phyloP scores from a whole-genome alignment of 2,888 invertebrate genomes.

The Heliconius charithonia region DNA sequence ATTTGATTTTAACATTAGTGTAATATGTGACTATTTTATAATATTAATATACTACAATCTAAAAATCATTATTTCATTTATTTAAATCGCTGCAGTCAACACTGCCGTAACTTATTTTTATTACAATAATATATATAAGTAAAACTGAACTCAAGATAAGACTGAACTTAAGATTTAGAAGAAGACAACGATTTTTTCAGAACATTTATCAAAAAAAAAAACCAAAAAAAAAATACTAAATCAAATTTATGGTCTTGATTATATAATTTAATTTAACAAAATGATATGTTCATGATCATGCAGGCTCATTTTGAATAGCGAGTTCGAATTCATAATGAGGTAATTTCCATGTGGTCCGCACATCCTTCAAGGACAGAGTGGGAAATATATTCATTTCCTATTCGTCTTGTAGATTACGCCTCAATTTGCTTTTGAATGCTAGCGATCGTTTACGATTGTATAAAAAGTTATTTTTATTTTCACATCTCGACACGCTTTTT shows the following conservation, averaged over 20 bases:
- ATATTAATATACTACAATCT: background rate
- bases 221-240: background rate
- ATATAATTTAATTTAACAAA: conserved; percentile 3
- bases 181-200: too few relatives aligned
- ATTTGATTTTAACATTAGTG: too few relatives aligned
- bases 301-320: conserved; percentile 28
- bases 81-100: too few relatives aligned
- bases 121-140: too few relatives aligned
- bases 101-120: too few relatives aligned
- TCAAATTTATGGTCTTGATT: conserved; percentile 6
- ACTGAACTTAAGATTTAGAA: too few relatives aligned
- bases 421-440: conserved; percentile 35
- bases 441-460: conserved; percentile 34
- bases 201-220: too few relatives aligned
- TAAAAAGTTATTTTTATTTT: conserved; percentile 37
- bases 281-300: background rate
- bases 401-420: conserved; percentile 41
- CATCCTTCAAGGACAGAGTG: conserved; percentile 37
- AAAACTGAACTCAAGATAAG: too few relatives aligned
- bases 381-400: conserved; percentile 44
- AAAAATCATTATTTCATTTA: background rate
- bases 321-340: conserved; percentile 29
- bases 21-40: too few relatives aligned
- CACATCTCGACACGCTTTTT: conserved; percentile 28
- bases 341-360: conserved; percentile 35